Evolutionary conservation across 2,113 vertebrate genomes (phyloP), one percentile per base, ranked within the genome.

Genomic region (Hipposideros armiger): DNA sequence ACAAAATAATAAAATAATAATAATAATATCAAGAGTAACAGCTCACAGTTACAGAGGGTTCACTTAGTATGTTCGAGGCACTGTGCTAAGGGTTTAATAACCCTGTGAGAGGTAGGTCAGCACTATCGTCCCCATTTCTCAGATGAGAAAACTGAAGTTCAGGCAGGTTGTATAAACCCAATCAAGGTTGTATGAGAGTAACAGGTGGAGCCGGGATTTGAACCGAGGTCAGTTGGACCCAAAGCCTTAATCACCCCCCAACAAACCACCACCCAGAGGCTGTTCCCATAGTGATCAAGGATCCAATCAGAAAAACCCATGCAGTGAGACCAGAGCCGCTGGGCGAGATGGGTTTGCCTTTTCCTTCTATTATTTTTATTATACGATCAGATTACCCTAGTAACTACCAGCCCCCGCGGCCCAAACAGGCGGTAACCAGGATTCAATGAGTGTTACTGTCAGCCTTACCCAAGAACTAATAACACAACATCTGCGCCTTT

Each of bases 301-400:
- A 74, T 24, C 36, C 73, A 22, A 20, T 22, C 20, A 70, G 52
- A 69, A 91, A 94, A 74, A 54, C 28, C 45, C 82, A 20, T 0
- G 10, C 17, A 22, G 77, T 2, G 0, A 19, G 70, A 58, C 19
- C 11, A 42, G 3, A 11, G 19, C 24, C 45, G 3, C 17, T 45
- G 47, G 81, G 47, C 1, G 0, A 40, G 56, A 28, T 3, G 47
- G 42, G 36, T 56, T 73, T 50, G 20, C 47, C 50, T 80, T 78
- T 85, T 56, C 87, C 36, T 72, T 40, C 62, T 40, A 28, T 81
- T 74, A 88, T 84, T 95, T 85, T 91, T 76, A 45, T 87, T 87
- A 50, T 56, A 82, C 69, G 40, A 66, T 47, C 52, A 54, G 54
- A 70, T 88, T 52, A 80, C 54, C 78, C 78, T 91, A 45, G 96